Evolutionary conservation across 2,888 invertebrate species (phyloP), one percentile per base, ranked within the genome.

Genomic region (Pyralis farinalis): DNA sequence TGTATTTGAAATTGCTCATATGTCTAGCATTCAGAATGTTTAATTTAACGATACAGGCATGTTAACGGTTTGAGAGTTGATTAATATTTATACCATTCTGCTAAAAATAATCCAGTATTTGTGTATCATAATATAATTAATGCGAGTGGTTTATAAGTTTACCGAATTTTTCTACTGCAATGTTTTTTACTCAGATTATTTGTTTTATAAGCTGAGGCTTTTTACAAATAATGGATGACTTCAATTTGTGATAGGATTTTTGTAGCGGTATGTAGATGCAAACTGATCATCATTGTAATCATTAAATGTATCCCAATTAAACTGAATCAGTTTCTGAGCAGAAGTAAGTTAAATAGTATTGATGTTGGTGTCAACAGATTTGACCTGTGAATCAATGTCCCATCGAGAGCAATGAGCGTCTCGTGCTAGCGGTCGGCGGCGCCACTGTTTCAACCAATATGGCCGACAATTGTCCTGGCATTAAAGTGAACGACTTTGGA

Each of bases 301-400:
- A 41, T 42, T 43, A 34, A 44, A 42, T 32, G 44, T 39, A 29
- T 12, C 42, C 33, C 41, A 49, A 47, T 36, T 44, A 35, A 36
- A 49, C 43, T 50, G 46, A 50, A 47, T 44, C 46, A 44, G 40
- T 12, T 37, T 12, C 37, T 32, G 43, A 40, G 39, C 40, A 65
- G 60, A 64, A 58, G 64, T 56, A 50, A 52, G 58, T 71, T 69
- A 76, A 81, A 68, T 67, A 73, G 78, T 80, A 81, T 84, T 75
- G 79, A 78, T 81, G 75, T 68, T 72, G 49, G 57, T 72, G 85
- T 86, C 79, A 84, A 85, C 69, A 75, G 73, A 77, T 75, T 60
- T 83, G 85, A 85, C 85, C 85, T 63, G 62, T 47, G 70, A 84
- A 85, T 85, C 83, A 84, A 80, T 79, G 83, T 63, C 66, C 71